These are phyloP conservation scores for Rugalucina vietnamica DNA, from an alignment of 2,888 invertebrate species.

Conservation along the genomic window DNA sequence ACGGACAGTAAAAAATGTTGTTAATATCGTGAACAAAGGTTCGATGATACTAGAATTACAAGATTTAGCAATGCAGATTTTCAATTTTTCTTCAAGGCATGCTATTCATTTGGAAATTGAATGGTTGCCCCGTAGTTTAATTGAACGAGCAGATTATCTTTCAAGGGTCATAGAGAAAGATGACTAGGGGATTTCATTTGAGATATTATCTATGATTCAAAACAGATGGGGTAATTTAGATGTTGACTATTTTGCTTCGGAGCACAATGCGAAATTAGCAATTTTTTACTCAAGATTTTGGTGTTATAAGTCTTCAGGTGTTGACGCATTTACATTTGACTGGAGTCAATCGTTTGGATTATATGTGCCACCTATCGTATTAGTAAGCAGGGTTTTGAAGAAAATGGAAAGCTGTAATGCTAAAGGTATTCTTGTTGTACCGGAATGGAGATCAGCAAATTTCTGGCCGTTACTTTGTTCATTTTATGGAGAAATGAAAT, in stretches of 20 bases:
- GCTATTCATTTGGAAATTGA: conserved; percentile 27
- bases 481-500: background rate
- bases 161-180: conserved; percentile 32
- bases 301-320: conserved; percentile 24
- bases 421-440: conserved; percentile 36
- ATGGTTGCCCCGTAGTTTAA: conserved; percentile 23
- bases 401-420: conserved; percentile 32
- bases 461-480: conserved; percentile 42
- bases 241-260: conserved; percentile 50
- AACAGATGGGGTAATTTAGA: conserved; percentile 43
- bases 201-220: conserved; percentile 13
- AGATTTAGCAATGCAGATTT: conserved; percentile 28
- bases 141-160: conserved; percentile 15
- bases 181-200: conserved; percentile 22
- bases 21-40: conserved; percentile 20
- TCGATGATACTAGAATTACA: conserved; percentile 41
- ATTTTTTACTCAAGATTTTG: conserved; percentile 53
- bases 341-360: conserved; percentile 39
- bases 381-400: conserved; percentile 33
- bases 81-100: background rate
- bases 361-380: conserved; percentile 43
- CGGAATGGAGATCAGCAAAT: conserved; percentile 46
- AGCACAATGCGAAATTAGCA: conserved; percentile 42
- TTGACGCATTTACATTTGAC: conserved; percentile 39
- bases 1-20: conserved; percentile 29